These are phyloP conservation scores for Scolopax bukidnonensis DNA, from an alignment of 2,797 vertebrate species.

Conservation along the genomic window DNA sequence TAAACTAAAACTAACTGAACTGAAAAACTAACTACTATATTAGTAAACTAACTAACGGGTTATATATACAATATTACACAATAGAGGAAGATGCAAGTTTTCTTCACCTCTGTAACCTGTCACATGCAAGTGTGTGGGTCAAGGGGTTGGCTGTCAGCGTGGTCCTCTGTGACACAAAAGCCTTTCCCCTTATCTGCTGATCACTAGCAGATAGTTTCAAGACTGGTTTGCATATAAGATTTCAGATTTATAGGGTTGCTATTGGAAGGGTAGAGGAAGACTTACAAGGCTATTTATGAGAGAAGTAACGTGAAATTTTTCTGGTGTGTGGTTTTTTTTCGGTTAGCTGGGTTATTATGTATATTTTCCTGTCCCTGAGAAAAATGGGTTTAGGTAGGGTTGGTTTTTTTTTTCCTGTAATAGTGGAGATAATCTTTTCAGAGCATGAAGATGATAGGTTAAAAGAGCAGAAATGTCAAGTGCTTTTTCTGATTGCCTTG, in stretches of 20 bases:
- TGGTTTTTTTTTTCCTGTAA: background rate
- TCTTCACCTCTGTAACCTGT: background rate
- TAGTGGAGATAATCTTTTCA: background rate
- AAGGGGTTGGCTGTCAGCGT: background rate
- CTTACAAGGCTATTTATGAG: background rate
- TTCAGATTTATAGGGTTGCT: background rate
- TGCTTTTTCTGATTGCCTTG: constrained; percentile 31
- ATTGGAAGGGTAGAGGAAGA: background rate
- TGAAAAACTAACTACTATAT: no score
- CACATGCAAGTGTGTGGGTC: background rate
- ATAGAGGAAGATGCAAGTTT: background rate
- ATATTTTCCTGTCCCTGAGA: constrained; percentile 6
- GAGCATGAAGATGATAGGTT: constrained; percentile 14
- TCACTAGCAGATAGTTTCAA: background rate
- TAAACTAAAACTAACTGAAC: no score
- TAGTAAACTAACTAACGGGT: background rate
- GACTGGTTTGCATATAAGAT: background rate
- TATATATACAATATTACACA: background rate
- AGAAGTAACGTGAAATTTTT: background rate
- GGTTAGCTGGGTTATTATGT: background rate
- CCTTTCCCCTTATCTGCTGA: background rate
- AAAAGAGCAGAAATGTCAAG: constrained; percentile 47
- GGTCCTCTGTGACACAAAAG: background rate
- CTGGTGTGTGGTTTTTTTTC: background rate
- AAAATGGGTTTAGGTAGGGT: background rate